Evolutionary conservation across 37 sponge, comb jelly and placozoan genomes (phyloP).

Genomic region (Hormiphora californensis): DNA sequence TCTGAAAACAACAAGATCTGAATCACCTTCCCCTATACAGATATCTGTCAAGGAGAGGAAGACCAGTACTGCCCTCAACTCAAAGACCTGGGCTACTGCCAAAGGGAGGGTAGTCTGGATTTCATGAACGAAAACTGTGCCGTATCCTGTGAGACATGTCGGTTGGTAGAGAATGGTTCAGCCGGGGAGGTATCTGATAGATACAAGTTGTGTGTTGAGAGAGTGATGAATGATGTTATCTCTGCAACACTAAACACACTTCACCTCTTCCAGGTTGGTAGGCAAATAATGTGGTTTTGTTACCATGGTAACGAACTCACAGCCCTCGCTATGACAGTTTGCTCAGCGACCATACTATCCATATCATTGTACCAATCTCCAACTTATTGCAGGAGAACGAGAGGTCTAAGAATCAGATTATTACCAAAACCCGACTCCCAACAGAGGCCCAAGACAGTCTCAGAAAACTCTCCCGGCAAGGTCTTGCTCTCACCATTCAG

Average conservation of each 20-base stretch:
- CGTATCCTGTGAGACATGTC: neutral
- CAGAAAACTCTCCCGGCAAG: conserved; percentile 8
- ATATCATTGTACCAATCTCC: neutral
- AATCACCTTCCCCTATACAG: too few species aligned
- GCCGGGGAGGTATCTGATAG: neutral
- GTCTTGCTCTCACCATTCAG: conserved; percentile 35
- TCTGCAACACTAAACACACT: neutral
- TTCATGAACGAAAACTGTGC: conserved; percentile 36
- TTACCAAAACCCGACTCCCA: neutral
- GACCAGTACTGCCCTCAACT: neutral
- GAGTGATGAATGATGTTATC: neutral
- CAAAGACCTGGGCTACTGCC: conserved; percentile 13
- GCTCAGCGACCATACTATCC: neutral
- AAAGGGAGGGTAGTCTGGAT: neutral
- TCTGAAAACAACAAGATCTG: too few species aligned
- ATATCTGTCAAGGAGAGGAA: neutral
- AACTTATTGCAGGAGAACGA: neutral
- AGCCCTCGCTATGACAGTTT: neutral
- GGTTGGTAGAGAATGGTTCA: neutral
- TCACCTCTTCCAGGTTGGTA: neutral
- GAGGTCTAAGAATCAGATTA: neutral
- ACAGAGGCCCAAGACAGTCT: conserved; percentile 10
- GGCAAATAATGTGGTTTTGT: neutral
- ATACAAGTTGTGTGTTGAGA: conserved; percentile 43
- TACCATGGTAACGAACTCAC: neutral